Evolutionary conservation across 2,888 invertebrate genomes (phyloP).

Genomic region (Erannis defoliaria): DNA sequence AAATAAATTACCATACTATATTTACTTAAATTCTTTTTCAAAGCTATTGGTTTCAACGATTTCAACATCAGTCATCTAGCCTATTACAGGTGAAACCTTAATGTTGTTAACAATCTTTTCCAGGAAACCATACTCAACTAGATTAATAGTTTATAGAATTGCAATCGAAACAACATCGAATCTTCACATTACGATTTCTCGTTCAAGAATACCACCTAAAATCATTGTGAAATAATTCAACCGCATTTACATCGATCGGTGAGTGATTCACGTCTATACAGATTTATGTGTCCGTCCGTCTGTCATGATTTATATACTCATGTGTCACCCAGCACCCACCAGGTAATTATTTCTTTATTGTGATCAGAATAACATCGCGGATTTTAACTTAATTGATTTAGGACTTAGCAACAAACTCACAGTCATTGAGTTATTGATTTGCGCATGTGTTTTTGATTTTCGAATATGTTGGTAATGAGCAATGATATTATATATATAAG

Average conservation of each 20-base stretch:
- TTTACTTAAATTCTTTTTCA: too few relatives aligned
- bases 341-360: slow-evolving; percentile 44
- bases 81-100: too few relatives aligned
- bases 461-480: too few relatives aligned
- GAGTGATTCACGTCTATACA: slow-evolving; percentile 68
- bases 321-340: slow-evolving; percentile 52
- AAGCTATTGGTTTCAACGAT: too few relatives aligned
- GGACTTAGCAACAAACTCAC: slow-evolving; percentile 32
- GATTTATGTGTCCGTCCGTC: slow-evolving; percentile 69
- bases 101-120: too few relatives aligned
- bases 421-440: neutral
- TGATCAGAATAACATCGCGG: slow-evolving; percentile 34
- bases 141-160: neutral
- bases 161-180: neutral
- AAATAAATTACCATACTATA: too few relatives aligned
- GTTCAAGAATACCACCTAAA: slow-evolving; percentile 30
- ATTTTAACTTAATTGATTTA: slow-evolving; percentile 43
- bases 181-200: neutral
- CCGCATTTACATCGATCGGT: slow-evolving; percentile 50
- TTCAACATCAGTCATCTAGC: too few relatives aligned
- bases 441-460: slow-evolving; percentile 1
- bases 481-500: too few relatives aligned
- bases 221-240: slow-evolving; percentile 40
- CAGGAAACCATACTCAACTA: too few relatives aligned
- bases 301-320: slow-evolving; percentile 67